Evolutionary conservation across 1,140 invertebrate genomes (phyloP).

Genomic region (Zaprionus davidi): DNA sequence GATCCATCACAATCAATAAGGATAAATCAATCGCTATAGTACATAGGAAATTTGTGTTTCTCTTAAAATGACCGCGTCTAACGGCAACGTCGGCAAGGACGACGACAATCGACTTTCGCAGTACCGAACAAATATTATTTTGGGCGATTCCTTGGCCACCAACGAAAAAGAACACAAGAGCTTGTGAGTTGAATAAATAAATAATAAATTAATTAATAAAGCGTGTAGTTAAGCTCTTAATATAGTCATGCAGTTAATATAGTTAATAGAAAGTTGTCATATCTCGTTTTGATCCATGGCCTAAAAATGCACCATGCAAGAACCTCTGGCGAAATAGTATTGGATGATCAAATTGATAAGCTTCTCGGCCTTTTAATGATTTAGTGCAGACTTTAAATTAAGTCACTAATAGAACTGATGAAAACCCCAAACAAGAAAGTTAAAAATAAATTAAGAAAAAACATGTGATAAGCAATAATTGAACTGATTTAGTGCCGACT

Average conservation of each 20-base stretch:
- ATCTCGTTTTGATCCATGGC: too few species aligned
- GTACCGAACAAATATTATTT: constrained; percentile 71
- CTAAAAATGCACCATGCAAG: too few species aligned
- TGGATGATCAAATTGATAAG: too few species aligned
- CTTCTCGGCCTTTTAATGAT: too few species aligned
- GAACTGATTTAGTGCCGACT: too few species aligned
- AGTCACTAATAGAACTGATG: too few species aligned
- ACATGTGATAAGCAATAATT: too few species aligned
- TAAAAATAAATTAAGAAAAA: too few species aligned
- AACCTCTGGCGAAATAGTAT: too few species aligned
- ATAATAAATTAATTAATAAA: not conserved
- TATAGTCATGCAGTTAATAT: not conserved
- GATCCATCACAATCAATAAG: not conserved
- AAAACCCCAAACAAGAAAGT: too few species aligned
- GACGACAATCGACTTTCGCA: constrained; percentile 61
- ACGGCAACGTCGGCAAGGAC: constrained; percentile 64
- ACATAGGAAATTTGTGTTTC: constrained; percentile 1
- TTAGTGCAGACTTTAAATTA: too few species aligned
- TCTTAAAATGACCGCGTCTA: constrained; percentile 56
- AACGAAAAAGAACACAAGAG: constrained; percentile 55
- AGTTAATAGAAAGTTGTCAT: not conserved
- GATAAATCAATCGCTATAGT: not conserved
- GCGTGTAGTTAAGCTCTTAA: not conserved
- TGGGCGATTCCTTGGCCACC: constrained; percentile 53
- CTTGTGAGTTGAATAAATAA: constrained; percentile 60